phyloP scores from a whole-genome alignment of 2,113 vertebrate species.

The Corvus cornix region DNA sequence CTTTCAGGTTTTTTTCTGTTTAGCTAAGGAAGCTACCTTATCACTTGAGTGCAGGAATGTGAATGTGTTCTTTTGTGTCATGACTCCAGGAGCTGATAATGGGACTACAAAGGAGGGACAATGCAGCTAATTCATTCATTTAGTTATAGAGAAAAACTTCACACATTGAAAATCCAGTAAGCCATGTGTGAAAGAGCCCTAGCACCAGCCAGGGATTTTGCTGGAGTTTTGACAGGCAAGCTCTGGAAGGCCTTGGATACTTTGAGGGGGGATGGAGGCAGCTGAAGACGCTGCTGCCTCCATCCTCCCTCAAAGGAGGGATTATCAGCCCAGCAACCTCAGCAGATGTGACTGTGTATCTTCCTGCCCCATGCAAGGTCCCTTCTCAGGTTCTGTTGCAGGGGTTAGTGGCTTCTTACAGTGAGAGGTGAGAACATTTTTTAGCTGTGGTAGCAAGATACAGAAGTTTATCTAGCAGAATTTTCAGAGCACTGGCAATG shows the following conservation, averaged over 20 bases:
- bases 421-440: not conserved
- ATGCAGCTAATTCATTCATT: not conserved
- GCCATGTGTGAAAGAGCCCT: not conserved
- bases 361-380: not conserved
- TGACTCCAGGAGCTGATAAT: not conserved
- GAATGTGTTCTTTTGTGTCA: not conserved
- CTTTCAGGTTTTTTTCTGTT: not conserved
- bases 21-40: not conserved
- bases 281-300: not conserved
- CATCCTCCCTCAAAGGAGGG: not conserved
- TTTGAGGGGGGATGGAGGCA: not conserved
- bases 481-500: rapidly evolving
- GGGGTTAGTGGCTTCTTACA: not conserved
- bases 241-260: not conserved
- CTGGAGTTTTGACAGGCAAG: not conserved
- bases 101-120: not conserved
- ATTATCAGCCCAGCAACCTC: not conserved
- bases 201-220: not conserved
- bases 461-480: not conserved
- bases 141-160: not conserved
- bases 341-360: not conserved
- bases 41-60: not conserved
- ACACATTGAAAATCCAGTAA: not conserved
- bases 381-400: not conserved
- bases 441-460: not conserved